Evolutionary conservation across 1,140 invertebrate species (phyloP).

Genomic region (Euwallacea fornicatus): DNA sequence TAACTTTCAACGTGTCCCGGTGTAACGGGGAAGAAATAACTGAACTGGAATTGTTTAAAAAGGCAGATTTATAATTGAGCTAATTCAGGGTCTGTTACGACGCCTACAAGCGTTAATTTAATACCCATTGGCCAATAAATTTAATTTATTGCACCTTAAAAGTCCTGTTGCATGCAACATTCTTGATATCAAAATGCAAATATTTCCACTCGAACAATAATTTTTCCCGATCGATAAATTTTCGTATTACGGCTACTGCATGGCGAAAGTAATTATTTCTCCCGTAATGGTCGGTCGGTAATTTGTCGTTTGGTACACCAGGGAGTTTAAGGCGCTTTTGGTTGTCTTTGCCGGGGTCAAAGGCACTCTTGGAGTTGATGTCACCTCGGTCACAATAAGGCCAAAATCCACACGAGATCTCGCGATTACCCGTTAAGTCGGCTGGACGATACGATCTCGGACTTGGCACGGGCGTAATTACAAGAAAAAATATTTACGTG

Average conservation of each 20-base stretch:
- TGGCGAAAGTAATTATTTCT: slow-evolving; percentile 16
- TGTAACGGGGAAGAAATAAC: slow-evolving; percentile 5
- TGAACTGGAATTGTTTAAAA: no score
- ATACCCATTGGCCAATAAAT: slow-evolving; percentile 35
- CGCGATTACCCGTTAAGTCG: slow-evolving; percentile 21
- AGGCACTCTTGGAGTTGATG: no score
- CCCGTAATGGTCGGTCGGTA: slow-evolving; percentile 1
- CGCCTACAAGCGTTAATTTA: slow-evolving; percentile 33
- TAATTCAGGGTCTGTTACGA: slow-evolving; percentile 17
- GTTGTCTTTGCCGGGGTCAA: no score
- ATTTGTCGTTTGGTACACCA: not conserved
- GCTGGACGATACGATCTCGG: slow-evolving; percentile 13
- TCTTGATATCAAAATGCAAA: slow-evolving; percentile 36
- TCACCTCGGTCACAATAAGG: no score
- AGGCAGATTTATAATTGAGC: not conserved
- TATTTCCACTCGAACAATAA: slow-evolving; percentile 27
- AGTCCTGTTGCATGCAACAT: slow-evolving; percentile 32
- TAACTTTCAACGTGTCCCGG: slow-evolving; percentile 25
- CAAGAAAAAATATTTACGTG: slow-evolving; percentile 27
- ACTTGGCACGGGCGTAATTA: slow-evolving; percentile 19
- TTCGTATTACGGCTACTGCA: slow-evolving; percentile 18
- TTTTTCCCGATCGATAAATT: slow-evolving; percentile 33
- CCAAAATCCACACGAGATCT: slow-evolving; percentile 29
- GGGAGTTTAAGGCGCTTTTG: no score
- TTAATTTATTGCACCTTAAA: slow-evolving; percentile 32